Conservation (phyloP, 2,888 invertebrate species). For the Drosophila incognita region DNA sequence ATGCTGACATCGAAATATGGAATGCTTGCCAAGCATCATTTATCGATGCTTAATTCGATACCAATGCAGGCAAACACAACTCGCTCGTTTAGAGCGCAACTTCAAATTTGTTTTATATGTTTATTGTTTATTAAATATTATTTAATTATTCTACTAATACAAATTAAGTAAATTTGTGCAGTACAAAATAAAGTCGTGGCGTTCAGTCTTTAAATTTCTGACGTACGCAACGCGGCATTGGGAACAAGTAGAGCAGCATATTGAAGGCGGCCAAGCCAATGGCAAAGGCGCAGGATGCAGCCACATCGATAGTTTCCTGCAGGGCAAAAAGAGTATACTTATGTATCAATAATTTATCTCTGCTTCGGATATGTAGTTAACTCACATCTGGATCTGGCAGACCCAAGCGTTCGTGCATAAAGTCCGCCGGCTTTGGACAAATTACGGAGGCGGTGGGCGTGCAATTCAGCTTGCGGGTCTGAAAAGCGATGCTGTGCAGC, state of each 20-base stretch:
- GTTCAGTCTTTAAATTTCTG: constrained; percentile 91
- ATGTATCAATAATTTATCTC: constrained; percentile 86
- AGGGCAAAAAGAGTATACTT: constrained; percentile 78
- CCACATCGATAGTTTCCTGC: constrained; percentile 90
- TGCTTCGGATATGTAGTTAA: constrained; percentile 19
- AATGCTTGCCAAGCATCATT: not conserved
- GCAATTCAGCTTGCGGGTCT: constrained; percentile 86
- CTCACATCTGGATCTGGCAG: constrained; percentile 84
- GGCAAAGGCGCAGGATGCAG: constrained; percentile 93
- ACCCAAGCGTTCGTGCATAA: constrained; percentile 84
- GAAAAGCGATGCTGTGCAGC: constrained; percentile 90
- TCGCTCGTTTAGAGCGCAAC: not conserved
- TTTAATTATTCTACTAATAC: constrained; percentile 19
- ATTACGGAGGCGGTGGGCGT: constrained; percentile 84
- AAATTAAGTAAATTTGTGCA: constrained; percentile 21
- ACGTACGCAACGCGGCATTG: constrained; percentile 92
- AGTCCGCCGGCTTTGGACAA: constrained; percentile 84
- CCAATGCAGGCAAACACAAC: not conserved
- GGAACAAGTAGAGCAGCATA: constrained; percentile 93
- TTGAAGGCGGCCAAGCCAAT: constrained; percentile 92
- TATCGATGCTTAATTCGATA: constrained; percentile 19
- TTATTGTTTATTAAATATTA: constrained; percentile 10
- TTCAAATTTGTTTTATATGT: not conserved
- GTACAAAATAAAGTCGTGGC: not conserved
- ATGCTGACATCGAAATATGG: not conserved